These are phyloP conservation scores for Octomys mimax DNA, from an alignment of 2,797 vertebrate species.

Conservation along the genomic window DNA sequence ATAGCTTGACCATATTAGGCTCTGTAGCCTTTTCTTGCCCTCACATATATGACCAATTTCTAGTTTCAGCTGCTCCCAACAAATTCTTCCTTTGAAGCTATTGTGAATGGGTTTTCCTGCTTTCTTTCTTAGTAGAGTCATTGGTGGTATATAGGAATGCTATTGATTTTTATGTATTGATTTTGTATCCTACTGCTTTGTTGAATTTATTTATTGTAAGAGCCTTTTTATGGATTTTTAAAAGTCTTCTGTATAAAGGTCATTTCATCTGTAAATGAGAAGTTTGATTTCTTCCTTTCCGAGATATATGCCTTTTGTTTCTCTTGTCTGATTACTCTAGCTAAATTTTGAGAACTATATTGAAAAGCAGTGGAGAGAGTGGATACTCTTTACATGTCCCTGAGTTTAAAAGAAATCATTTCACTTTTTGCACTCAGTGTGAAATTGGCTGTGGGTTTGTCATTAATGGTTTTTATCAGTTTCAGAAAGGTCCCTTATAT, in stretches of 20 bases:
- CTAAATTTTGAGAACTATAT: not conserved
- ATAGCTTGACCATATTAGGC: too few relatives aligned
- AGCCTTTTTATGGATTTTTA: not conserved
- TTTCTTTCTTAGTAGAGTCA: not conserved
- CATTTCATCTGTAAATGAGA: not conserved
- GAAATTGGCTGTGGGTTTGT: not conserved
- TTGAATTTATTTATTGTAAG: not conserved
- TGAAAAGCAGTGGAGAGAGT: not conserved
- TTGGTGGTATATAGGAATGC: not conserved
- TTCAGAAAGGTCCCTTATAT: not conserved
- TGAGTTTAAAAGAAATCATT: not conserved
- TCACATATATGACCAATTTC: too few relatives aligned
- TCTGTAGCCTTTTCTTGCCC: too few relatives aligned
- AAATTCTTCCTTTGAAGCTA: not conserved
- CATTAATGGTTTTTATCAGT: not conserved
- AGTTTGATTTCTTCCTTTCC: not conserved
- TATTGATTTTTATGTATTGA: not conserved
- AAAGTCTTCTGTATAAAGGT: not conserved
- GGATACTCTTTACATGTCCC: not conserved
- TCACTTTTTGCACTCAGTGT: not conserved
- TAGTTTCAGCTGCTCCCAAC: too few relatives aligned
- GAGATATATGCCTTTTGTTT: not conserved
- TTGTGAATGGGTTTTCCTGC: not conserved
- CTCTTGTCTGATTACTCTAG: not conserved
- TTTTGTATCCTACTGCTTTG: not conserved